Base-by-base conservation (phyloP, 2,113 vertebrate species). In the Forbesichthys papilliferus region DNA sequence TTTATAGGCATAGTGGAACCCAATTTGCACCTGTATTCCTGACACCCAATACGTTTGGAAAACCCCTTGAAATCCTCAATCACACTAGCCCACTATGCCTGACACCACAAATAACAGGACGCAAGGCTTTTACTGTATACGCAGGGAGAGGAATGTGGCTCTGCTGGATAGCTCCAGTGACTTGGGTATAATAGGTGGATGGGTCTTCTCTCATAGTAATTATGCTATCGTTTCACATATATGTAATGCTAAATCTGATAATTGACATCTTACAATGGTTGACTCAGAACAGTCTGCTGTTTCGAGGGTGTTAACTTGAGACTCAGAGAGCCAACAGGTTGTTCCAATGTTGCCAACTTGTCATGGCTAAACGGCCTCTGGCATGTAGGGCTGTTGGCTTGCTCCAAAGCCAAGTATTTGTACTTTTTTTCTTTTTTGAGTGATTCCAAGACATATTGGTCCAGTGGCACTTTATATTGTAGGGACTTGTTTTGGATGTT, bases 221-320 rank as follows among this genome's bases (percentile, higher is more conserved):
- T 42, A 42, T 6, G 36, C 36, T 42, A 42, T 42, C 36, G 36
- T 42, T 42, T 42, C 36, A 42, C 36, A 5, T 42, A 42, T 42
- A 5, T 42, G 36, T 42, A 42, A 42, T 42, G 36, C 7, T 56
- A 52, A 73, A 77, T 78, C 68, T 66, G 56, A 58, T 36, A 16
- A 34, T 64, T 69, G 60, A 71, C 56, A 74, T 12, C 73, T 78
- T 55, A 71, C 67, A 76, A 49, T 65, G 63, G 47, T 7, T 55
- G 64, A 71, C 73, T 84, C 56, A 47, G 62, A 68, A 68, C 79
- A 75, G 83, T 80, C 76, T 52, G 18, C 51, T 77, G 87, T 84
- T 84, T 75, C 73, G 46, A 62, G 70, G 51, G 64, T 53, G 81
- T 73, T 16, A 73, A 74, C 85, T 88, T 82, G 81, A 85, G 83